A percentile compares a stretch with the other conserved stretches of the same genome.
Evolutionary conservation across 2,797 vertebrate genomes (phyloP).

Genomic region (Galago senegalensis): DNA sequence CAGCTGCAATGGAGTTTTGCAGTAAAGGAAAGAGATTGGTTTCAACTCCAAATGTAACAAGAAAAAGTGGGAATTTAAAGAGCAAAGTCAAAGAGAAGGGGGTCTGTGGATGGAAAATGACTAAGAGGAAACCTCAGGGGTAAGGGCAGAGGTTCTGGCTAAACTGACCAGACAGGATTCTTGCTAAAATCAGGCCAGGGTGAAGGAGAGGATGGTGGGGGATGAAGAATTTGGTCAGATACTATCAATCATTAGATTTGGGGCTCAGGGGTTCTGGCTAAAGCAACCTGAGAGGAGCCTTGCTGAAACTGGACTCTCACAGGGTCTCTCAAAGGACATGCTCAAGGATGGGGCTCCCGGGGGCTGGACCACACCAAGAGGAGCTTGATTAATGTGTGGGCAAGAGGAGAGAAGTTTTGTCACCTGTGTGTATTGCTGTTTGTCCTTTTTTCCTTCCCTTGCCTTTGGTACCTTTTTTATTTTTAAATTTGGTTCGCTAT

Average conservation of each 20-base stretch:
- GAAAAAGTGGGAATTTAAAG: neutral
- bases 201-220: neutral
- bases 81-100: neutral
- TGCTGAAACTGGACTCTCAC: neutral
- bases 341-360: neutral
- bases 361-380: neutral
- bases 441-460: neutral
- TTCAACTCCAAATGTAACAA: neutral
- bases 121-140: no score
- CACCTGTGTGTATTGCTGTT: neutral
- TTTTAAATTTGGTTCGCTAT: neutral
- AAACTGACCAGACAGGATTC: neutral
- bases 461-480: neutral
- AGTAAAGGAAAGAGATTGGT: neutral
- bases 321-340: neutral
- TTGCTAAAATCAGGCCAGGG: neutral
- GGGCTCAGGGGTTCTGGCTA: neutral
- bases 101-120: neutral
- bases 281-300: neutral
- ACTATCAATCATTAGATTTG: neutral
- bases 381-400: neutral
- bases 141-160: neutral
- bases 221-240: neutral
- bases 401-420: neutral
- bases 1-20: neutral